A percentile compares a stretch with the other conserved stretches of the same genome.
These are phyloP conservation scores for Cotesia vestalis DNA, from an alignment of 1,140 invertebrate species.

Conservation along the genomic window DNA sequence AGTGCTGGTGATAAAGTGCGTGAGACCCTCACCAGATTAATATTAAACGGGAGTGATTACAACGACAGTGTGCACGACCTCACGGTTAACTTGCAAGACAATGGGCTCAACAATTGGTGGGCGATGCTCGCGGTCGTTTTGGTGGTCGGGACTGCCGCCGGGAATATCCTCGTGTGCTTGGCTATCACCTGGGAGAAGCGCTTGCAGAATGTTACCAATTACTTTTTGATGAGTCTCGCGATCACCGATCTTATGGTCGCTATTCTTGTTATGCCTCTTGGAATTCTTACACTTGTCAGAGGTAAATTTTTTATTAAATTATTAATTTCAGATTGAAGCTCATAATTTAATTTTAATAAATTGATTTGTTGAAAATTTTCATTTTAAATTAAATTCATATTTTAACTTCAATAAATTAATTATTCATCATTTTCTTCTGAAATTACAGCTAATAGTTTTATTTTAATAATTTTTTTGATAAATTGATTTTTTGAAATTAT, in stretches of 20 bases:
- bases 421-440: no score
- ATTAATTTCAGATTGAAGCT: no score
- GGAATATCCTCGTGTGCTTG: slow-evolving; percentile 93
- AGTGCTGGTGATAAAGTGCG: slow-evolving; percentile 43
- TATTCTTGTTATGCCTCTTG: slow-evolving; percentile 89
- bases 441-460: no score
- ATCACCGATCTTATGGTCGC: slow-evolving; percentile 95
- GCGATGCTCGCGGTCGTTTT: slow-evolving; percentile 79
- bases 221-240: slow-evolving; percentile 94
- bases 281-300: slow-evolving; percentile 79
- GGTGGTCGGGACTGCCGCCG: slow-evolving; percentile 86
- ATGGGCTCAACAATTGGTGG: slow-evolving; percentile 75
- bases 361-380: no score
- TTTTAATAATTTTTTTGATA: no score
- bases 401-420: no score
- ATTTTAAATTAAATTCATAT: no score
- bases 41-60: slow-evolving; percentile 52
- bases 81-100: slow-evolving; percentile 41
- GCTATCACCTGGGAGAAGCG: slow-evolving; percentile 88
- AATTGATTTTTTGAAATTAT: no score
- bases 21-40: slow-evolving; percentile 41
- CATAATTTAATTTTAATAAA: no score
- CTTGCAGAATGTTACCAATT: slow-evolving; percentile 95
- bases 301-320: slow-evolving; percentile 65
- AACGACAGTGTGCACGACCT: slow-evolving; percentile 29